Evolutionary conservation across 2,888 invertebrate species (phyloP).

Genomic region (Dichetophora obliterata): DNA sequence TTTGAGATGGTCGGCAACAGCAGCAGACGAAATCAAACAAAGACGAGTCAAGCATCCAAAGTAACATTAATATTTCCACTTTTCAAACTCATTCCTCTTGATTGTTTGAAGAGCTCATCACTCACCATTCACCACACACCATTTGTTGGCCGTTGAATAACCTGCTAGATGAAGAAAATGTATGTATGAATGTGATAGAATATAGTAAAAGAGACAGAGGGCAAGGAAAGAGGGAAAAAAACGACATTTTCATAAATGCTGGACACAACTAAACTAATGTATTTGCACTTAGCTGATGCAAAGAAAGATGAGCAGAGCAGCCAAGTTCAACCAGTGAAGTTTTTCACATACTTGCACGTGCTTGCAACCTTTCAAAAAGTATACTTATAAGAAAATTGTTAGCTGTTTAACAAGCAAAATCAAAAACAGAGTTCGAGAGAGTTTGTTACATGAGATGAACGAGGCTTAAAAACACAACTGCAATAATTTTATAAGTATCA

Average conservation of each 20-base stretch:
- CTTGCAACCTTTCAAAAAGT: too few species aligned
- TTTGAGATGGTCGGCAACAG: neutral
- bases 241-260: constrained; percentile 48
- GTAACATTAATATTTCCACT: constrained; percentile 14
- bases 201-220: neutral
- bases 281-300: constrained; percentile 23
- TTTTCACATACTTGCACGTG: neutral
- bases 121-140: constrained; percentile 17
- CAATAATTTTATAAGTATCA: too few species aligned
- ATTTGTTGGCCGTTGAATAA: constrained; percentile 9
- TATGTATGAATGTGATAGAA: neutral
- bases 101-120: constrained; percentile 8
- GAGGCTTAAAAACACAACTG: too few species aligned
- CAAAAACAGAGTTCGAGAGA: too few species aligned
- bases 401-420: too few species aligned
- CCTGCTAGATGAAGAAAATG: neutral
- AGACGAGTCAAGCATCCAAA: constrained; percentile 4
- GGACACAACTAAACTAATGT: constrained; percentile 31
- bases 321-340: neutral
- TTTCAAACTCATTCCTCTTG: neutral
- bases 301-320: neutral
- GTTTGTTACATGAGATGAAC: too few species aligned
- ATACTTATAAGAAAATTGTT: too few species aligned
- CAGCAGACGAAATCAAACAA: constrained; percentile 14
- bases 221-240: constrained; percentile 39